phyloP scores from a whole-genome alignment of 1,140 invertebrate genomes.

The Platyscapa corneri region DNA sequence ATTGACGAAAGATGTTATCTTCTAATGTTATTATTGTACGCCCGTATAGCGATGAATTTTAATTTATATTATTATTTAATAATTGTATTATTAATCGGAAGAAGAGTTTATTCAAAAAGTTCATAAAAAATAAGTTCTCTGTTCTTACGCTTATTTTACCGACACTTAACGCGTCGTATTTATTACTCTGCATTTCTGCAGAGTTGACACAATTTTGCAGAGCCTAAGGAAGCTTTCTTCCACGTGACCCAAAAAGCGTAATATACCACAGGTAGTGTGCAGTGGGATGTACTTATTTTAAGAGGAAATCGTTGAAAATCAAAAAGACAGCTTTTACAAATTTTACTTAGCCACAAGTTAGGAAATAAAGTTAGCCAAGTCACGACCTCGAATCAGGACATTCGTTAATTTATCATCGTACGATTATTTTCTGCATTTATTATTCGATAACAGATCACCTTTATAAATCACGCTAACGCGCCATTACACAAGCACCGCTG shows the following conservation, averaged over 20 bases:
- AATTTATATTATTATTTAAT: no score
- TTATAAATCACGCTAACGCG: background rate
- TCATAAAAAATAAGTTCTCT: no score
- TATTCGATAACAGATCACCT: background rate
- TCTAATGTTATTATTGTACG: no score
- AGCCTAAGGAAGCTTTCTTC: conserved; percentile 15
- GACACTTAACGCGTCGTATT: no score
- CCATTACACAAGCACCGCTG: background rate
- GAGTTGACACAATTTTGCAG: conserved; percentile 20
- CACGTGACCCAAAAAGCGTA: conserved; percentile 36
- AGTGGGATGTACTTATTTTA: background rate
- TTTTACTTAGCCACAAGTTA: background rate
- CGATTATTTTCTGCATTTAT: background rate
- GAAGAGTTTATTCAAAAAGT: no score
- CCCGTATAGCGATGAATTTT: no score
- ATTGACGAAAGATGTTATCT: no score
- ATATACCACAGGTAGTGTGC: background rate
- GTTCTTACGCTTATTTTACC: no score
- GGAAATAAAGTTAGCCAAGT: background rate
- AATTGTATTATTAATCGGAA: no score
- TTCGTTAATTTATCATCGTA: background rate
- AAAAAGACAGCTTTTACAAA: conserved; percentile 7
- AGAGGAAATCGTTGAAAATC: background rate
- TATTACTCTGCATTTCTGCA: background rate
- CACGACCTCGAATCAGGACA: background rate